Conservation (phyloP, 1,140 invertebrate genomes). For the Megathymus violae region DNA sequence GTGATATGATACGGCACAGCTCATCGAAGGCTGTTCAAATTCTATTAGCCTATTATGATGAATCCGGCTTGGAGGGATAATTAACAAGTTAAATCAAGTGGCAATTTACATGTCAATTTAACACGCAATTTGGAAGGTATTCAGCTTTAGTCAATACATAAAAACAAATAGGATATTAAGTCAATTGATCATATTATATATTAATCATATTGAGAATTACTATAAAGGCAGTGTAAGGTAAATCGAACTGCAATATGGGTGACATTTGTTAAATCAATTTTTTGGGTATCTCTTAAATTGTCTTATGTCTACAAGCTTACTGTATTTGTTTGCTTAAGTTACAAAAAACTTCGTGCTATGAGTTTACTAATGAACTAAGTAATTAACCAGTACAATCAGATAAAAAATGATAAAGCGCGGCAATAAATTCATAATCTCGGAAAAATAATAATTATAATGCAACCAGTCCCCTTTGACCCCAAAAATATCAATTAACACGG, state of each 20-base stretch:
- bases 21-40: conserved; percentile 20
- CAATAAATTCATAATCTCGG: conserved; percentile 29
- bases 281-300: no score
- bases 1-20: conserved; percentile 7
- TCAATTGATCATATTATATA: no score
- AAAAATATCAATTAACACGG: conserved; percentile 62
- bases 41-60: conserved; percentile 16
- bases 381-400: conserved; percentile 23
- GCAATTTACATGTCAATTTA: conserved; percentile 18
- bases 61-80: conserved; percentile 5
- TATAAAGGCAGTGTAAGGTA: no score
- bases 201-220: no score
- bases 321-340: no score
- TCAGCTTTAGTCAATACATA: not conserved
- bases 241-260: no score
- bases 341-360: no score
- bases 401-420: conserved; percentile 19
- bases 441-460: conserved; percentile 29
- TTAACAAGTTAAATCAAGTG: conserved; percentile 11
- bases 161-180: no score
- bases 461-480: conserved; percentile 49
- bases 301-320: no score
- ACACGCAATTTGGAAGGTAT: not conserved
- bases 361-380: not conserved
- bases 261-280: no score